Conservation (phyloP, 2,797 vertebrate genomes). For the Syndactyla subalaris region DNA sequence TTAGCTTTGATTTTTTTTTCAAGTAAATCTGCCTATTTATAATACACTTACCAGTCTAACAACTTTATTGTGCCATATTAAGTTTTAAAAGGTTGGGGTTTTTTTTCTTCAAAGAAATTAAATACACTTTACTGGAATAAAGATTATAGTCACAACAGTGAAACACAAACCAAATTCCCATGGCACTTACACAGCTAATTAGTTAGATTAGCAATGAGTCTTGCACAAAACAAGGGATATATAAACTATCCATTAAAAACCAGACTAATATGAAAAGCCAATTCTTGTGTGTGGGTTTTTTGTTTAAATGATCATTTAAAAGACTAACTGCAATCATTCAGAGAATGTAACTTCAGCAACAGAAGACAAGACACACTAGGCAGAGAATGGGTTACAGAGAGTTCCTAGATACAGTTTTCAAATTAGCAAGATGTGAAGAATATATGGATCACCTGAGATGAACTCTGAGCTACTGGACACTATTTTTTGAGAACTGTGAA, state of each 20-base stretch:
- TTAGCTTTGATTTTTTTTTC: not conserved
- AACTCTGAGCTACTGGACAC: not conserved
- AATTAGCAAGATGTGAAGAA: not conserved
- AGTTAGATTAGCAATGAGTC: not conserved
- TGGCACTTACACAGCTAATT: not conserved
- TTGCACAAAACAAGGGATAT: not conserved
- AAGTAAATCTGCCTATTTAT: not conserved
- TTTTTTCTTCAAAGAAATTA: not conserved
- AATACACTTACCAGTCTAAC: not conserved
- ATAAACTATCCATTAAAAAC: not conserved
- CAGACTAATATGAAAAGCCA: not conserved
- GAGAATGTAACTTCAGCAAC: not conserved
- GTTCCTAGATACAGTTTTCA: not conserved
- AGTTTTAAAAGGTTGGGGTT: not conserved
- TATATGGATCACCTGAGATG: not conserved
- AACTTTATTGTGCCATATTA: not conserved
- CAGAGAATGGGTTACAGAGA: not conserved
- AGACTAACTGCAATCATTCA: not conserved
- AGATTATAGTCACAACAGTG: not conserved
- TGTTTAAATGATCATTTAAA: not conserved
- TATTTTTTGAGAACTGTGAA: not conserved
- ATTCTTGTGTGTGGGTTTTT: not conserved
- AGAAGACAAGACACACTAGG: not conserved
- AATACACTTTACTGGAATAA: not conserved
- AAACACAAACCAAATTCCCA: not conserved